These are phyloP conservation scores for Vimba vimba DNA, from an alignment of 2,113 vertebrate genomes.

Conservation along the genomic window DNA sequence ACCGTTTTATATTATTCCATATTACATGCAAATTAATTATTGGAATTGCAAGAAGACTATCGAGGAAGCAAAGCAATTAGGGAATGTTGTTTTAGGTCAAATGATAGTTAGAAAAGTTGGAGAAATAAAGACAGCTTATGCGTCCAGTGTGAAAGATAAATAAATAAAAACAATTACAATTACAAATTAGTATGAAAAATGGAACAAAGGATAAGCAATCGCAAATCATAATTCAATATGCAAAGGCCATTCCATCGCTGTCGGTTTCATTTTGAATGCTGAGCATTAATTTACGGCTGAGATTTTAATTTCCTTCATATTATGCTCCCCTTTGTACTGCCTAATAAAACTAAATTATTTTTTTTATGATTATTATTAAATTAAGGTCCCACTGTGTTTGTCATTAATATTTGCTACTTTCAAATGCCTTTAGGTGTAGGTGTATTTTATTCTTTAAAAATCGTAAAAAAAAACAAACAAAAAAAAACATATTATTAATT, in stretches of 20 bases:
- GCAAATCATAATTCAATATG: neutral
- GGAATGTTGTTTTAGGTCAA: neutral
- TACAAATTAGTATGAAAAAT: neutral
- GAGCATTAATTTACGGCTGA: neutral
- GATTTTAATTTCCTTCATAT: neutral
- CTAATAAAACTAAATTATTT: neutral
- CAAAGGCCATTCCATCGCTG: neutral
- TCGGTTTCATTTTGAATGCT: neutral
- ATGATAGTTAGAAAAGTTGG: neutral
- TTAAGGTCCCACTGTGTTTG: neutral
- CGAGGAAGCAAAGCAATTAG: neutral
- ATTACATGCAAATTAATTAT: too few species aligned
- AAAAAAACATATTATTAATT: too few species aligned
- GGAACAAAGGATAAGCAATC: too few species aligned
- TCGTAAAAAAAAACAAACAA: too few species aligned
- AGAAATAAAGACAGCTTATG: neutral
- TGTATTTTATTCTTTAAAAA: too few species aligned
- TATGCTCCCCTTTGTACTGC: neutral
- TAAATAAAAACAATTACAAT: neutral
- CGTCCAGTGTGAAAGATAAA: neutral
- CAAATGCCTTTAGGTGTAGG: too few species aligned
- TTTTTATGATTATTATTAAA: too few species aligned
- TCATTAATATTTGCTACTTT: neutral
- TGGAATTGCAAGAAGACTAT: neutral
- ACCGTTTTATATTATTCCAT: too few species aligned